A percentile compares a stretch with the other conserved stretches of the same genome.
These are phyloP conservation scores for rat (Rattus norvegicus) DNA, from an alignment of 2,113 vertebrate genomes.

Conservation along the genomic window GRCr8 NC_086024.1:51824001-51824500, in stretches of 20 bases:
- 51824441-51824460: not conserved
- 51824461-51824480: not conserved
- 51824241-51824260: not conserved
- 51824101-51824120: not conserved
- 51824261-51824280: not conserved
- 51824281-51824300: not conserved
- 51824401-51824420: not conserved
- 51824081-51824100: not conserved
- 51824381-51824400: not conserved
- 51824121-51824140: not conserved
- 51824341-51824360: not conserved
- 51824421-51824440: not conserved
- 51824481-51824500: not conserved
- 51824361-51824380: too few species aligned
- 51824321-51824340: not conserved
- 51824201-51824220: not conserved
- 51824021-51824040: not conserved
- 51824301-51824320: not conserved
- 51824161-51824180: not conserved
- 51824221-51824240: not conserved
- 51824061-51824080: not conserved
- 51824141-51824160: not conserved
- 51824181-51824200: not conserved
- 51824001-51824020: not conserved
- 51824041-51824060: not conserved